These are phyloP conservation scores for Rutpela maculata DNA, from an alignment of 2,888 invertebrate genomes.

Conservation along the genomic window DNA sequence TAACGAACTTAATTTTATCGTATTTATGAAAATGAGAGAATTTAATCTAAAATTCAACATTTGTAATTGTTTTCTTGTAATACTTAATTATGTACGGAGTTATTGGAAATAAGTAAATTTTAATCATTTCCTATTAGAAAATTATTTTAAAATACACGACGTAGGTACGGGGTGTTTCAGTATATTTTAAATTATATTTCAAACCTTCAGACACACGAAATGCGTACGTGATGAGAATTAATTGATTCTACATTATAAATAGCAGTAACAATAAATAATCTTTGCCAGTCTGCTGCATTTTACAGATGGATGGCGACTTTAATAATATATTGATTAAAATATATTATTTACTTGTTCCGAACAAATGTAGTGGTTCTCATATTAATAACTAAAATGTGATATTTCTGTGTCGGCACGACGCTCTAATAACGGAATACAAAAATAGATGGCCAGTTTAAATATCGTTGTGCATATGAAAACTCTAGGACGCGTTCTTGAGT, in stretches of 20 bases:
- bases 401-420: background rate
- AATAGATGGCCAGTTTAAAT: slow-evolving; percentile 4
- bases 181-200: too few relatives aligned
- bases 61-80: too few relatives aligned
- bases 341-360: slow-evolving; percentile 15
- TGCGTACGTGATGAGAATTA: background rate
- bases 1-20: too few relatives aligned
- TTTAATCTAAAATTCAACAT: too few relatives aligned
- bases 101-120: too few relatives aligned
- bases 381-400: slow-evolving; percentile 17
- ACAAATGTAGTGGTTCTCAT: slow-evolving; percentile 26
- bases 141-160: too few relatives aligned
- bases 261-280: background rate
- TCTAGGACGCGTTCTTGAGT: background rate
- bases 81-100: too few relatives aligned
- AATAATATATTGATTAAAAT: slow-evolving; percentile 19
- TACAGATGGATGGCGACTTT: slow-evolving; percentile 21
- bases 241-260: background rate
- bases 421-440: slow-evolving; percentile 8
- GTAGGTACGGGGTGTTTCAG: too few relatives aligned
- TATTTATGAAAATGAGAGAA: too few relatives aligned
- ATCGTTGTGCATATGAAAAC: background rate
- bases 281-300: slow-evolving; percentile 5
- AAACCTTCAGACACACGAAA: background rate
- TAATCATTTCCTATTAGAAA: too few relatives aligned